Conservation (phyloP, 2,113 vertebrate species). For the Pogona vitticeps region DNA sequence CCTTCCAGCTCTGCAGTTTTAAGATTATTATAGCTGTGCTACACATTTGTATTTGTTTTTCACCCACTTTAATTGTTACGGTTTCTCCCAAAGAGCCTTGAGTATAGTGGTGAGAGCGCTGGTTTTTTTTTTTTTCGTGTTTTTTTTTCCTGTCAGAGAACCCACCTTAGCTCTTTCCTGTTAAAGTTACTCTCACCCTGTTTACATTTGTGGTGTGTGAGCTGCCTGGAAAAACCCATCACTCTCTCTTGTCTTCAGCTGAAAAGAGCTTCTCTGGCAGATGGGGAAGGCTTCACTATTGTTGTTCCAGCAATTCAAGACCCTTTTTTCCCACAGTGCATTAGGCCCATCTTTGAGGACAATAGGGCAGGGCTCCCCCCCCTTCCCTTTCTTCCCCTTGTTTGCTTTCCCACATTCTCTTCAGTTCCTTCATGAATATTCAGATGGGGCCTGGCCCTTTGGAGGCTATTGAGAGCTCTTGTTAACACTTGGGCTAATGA, state of each 20-base stretch:
- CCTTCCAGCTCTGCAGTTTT: too few relatives aligned
- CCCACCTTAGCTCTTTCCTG: too few relatives aligned
- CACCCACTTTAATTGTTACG: too few relatives aligned
- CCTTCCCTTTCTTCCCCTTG: constrained; percentile 52
- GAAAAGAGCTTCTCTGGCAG: constrained; percentile 26
- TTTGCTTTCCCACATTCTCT: constrained; percentile 70
- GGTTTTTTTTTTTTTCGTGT: not conserved
- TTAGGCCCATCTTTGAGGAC: constrained; percentile 45
- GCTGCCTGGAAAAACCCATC: constrained; percentile 26
- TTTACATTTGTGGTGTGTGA: not conserved
- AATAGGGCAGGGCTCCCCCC: constrained; percentile 45
- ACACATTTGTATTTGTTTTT: too few relatives aligned
- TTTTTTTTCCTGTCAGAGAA: not conserved
- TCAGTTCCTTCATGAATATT: constrained; percentile 74
- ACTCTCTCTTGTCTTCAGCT: constrained; percentile 9
- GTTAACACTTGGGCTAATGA: constrained; percentile 71
- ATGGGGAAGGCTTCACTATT: constrained; percentile 42
- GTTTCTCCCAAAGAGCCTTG: too few relatives aligned
- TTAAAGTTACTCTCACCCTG: rapidly evolving
- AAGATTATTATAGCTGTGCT: too few relatives aligned
- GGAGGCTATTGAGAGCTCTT: constrained; percentile 67
- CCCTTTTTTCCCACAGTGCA: constrained; percentile 61
- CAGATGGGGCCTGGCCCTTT: constrained; percentile 59
- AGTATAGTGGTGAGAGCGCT: too few relatives aligned
- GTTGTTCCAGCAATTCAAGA: constrained; percentile 49